These are phyloP conservation scores for Ophioninae sp. DNA, from an alignment of 2,888 invertebrate genomes.

Conservation along the genomic window DNA sequence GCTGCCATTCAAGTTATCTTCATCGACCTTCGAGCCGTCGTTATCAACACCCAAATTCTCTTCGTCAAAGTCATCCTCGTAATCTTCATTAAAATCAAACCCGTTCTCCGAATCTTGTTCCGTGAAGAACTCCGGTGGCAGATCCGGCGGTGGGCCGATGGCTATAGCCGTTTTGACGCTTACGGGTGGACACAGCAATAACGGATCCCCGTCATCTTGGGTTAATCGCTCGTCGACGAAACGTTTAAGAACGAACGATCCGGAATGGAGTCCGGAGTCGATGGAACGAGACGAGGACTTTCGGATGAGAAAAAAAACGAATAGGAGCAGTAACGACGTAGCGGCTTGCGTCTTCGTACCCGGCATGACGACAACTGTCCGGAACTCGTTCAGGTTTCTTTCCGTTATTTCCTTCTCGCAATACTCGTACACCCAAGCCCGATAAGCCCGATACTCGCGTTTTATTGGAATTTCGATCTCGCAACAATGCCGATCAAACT, in stretches of 20 bases:
- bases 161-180: background rate
- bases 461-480: background rate
- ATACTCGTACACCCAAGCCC: background rate
- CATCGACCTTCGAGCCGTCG: too few relatives aligned
- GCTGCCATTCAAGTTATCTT: too few relatives aligned
- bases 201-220: background rate
- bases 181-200: background rate
- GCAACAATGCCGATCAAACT: background rate
- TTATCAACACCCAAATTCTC: too few relatives aligned
- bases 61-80: too few relatives aligned
- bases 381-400: background rate
- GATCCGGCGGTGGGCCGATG: background rate
- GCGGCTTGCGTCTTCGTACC: background rate
- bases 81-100: too few relatives aligned
- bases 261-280: background rate
- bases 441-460: background rate
- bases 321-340: background rate
- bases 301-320: background rate
- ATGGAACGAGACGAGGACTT: background rate
- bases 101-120: too few relatives aligned
- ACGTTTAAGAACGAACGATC: background rate
- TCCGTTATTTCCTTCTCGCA: background rate
- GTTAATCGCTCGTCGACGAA: background rate
- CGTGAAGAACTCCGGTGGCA: background rate
- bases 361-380: background rate